These are phyloP conservation scores for Amblyornis subalaris DNA, from an alignment of 2,113 vertebrate genomes.

Conservation along the genomic window DNA sequence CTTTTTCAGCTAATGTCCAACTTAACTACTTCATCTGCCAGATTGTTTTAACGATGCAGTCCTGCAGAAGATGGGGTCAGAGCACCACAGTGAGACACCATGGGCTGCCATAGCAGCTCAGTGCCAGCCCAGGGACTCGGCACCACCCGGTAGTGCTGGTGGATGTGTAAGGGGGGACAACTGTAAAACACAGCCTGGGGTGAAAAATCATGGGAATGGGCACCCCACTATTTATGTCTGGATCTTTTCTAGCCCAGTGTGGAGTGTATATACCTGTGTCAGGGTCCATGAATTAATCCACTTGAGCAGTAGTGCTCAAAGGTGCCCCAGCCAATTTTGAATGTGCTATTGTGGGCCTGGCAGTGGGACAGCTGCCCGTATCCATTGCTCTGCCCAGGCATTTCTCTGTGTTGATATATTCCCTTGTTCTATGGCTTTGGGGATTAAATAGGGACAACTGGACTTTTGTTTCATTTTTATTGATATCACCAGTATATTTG, in stretches of 20 bases:
- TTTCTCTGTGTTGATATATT: neutral
- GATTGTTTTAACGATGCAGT: fast-evolving
- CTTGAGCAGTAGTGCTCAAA: neutral
- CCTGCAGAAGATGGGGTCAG: neutral
- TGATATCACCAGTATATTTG: neutral
- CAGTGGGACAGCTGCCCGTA: neutral
- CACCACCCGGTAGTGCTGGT: fast-evolving
- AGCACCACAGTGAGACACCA: fast-evolving
- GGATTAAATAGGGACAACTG: neutral
- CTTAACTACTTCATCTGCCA: neutral
- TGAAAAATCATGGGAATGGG: neutral
- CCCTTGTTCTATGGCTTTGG: neutral
- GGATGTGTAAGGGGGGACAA: neutral
- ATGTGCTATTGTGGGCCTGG: fast-evolving
- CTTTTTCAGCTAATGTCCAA: neutral
- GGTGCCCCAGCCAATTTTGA: neutral
- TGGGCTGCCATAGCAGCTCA: neutral
- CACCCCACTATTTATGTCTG: too few relatives aligned
- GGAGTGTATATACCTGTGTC: too few relatives aligned
- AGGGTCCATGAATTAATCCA: fast-evolving
- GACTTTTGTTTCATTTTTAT: neutral
- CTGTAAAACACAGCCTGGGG: neutral
- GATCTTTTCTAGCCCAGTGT: neutral
- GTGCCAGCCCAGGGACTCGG: neutral
- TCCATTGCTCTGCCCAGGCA: fast-evolving